Conservation (phyloP, 1,140 invertebrate genomes). For the Trichoplusia ni region DNA sequence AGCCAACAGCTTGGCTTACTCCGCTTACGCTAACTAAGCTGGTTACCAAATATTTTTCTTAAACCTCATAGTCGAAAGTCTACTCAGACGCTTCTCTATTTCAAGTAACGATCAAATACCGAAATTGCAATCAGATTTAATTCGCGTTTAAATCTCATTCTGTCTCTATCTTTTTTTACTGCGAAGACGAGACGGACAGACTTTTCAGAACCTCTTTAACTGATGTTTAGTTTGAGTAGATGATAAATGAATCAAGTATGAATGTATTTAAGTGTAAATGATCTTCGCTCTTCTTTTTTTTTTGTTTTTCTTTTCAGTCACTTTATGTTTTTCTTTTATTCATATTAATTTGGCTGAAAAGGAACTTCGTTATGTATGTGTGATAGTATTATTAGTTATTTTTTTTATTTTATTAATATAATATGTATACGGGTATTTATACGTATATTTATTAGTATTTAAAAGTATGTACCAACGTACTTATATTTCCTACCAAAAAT, state of each 20-base stretch:
- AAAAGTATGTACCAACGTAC: neutral
- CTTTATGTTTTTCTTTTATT: conserved; percentile 38
- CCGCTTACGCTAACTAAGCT: conserved; percentile 79
- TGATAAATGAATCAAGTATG: neutral
- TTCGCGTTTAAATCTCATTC: too few relatives aligned
- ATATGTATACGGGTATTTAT: conserved; percentile 18
- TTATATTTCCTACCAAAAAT: conserved; percentile 13
- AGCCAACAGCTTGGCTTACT: conserved; percentile 84
- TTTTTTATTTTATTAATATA: conserved; percentile 25
- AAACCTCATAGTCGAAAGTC: too few relatives aligned
- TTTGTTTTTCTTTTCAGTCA: conserved; percentile 56
- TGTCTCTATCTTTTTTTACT: too few relatives aligned
- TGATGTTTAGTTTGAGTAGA: too few relatives aligned
- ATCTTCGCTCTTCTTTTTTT: neutral
- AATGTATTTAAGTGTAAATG: conserved; percentile 31
- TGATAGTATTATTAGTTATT: conserved; percentile 32
- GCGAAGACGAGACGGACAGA: too few relatives aligned
- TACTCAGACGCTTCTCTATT: neutral
- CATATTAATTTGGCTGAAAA: conserved; percentile 63
- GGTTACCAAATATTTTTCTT: conserved; percentile 38
- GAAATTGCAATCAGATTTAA: too few relatives aligned
- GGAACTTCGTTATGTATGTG: conserved; percentile 38
- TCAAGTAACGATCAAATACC: too few relatives aligned
- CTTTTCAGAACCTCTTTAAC: too few relatives aligned
- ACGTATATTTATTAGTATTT: conserved; percentile 15